A percentile compares a stretch with the other conserved stretches of the same genome.
Conservation (phyloP, 2,888 invertebrate species). For the Drosophila parthenogenetica region DNA sequence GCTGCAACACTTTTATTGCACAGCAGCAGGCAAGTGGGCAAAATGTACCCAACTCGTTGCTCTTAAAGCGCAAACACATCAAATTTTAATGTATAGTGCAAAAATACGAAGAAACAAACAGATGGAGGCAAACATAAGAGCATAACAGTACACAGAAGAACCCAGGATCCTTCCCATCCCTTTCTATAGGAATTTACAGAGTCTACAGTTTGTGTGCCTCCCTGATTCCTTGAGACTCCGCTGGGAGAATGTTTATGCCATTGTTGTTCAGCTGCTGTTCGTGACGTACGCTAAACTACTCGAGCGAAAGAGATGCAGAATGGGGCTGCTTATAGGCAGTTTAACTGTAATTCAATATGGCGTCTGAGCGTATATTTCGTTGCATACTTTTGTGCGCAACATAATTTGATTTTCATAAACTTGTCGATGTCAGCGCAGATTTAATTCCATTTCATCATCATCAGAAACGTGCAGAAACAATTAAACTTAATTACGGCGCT, state of each 20-base stretch:
- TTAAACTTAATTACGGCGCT: slow-evolving; percentile 79
- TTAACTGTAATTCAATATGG: slow-evolving; percentile 76
- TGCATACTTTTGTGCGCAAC: slow-evolving; percentile 63
- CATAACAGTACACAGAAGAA: neutral
- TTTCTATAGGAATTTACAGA: slow-evolving; percentile 17
- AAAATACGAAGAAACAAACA: slow-evolving; percentile 26
- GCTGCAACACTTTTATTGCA: slow-evolving; percentile 64
- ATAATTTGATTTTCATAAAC: slow-evolving; percentile 77
- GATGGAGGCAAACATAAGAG: neutral
- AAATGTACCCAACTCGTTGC: slow-evolving; percentile 15
- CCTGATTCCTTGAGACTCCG: neutral
- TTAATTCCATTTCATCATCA: slow-evolving; percentile 72
- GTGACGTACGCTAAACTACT: slow-evolving; percentile 55
- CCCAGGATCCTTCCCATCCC: neutral
- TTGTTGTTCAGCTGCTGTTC: slow-evolving; percentile 47
- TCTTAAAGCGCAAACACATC: slow-evolving; percentile 55
- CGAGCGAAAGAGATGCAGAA: neutral
- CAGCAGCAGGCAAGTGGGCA: slow-evolving; percentile 31
- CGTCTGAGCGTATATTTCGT: slow-evolving; percentile 55
- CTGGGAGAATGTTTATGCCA: slow-evolving; percentile 1
- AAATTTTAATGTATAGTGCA: slow-evolving; percentile 62
- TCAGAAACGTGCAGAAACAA: slow-evolving; percentile 66
- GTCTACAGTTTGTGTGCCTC: neutral
- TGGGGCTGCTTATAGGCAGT: slow-evolving; percentile 64
- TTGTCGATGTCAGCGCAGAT: slow-evolving; percentile 78